These are phyloP conservation scores for Sminthurinus signatus DNA, from an alignment of 1,140 invertebrate species.

Conservation along the genomic window DNA sequence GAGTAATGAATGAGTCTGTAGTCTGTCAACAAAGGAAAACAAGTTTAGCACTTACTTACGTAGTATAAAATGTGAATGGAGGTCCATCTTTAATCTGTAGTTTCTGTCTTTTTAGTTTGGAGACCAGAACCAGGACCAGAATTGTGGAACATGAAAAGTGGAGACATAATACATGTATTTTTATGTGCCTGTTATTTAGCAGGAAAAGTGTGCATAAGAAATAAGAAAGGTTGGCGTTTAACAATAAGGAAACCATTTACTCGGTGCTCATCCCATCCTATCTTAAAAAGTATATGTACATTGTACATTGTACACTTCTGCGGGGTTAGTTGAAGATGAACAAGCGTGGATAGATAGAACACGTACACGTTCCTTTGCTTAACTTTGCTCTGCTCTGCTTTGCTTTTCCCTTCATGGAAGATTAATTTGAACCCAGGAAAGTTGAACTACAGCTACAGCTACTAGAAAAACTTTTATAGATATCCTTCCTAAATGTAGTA, in stretches of 20 bases:
- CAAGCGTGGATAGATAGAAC: no score
- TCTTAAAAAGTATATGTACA: slow-evolving; percentile 4
- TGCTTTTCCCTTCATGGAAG: slow-evolving; percentile 24
- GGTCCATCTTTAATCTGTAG: no score
- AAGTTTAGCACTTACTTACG: no score
- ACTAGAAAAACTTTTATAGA: no score
- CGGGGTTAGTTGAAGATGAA: slow-evolving; percentile 20
- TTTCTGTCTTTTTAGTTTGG: no score
- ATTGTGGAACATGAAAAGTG: slow-evolving; percentile 1
- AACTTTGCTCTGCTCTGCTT: no score
- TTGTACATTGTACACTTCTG: no score
- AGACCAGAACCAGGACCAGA: slow-evolving; percentile 13
- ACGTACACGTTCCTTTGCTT: slow-evolving; percentile 25
- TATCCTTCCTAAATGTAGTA: no score
- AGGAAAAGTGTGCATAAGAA: background rate
- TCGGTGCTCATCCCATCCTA: slow-evolving; percentile 22
- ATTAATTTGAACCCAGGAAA: slow-evolving; percentile 32
- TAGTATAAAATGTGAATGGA: no score
- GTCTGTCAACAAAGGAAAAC: background rate
- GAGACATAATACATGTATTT: no score
- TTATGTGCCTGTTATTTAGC: no score
- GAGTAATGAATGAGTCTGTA: slow-evolving; percentile 19
- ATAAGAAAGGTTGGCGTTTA: slow-evolving; percentile 18
- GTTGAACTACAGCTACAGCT: background rate
- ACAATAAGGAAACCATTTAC: slow-evolving; percentile 32